A percentile compares a stretch with the other conserved stretches of the same genome.
Conservation (phyloP, 2,888 invertebrate genomes). For the Dusona sp. region DNA sequence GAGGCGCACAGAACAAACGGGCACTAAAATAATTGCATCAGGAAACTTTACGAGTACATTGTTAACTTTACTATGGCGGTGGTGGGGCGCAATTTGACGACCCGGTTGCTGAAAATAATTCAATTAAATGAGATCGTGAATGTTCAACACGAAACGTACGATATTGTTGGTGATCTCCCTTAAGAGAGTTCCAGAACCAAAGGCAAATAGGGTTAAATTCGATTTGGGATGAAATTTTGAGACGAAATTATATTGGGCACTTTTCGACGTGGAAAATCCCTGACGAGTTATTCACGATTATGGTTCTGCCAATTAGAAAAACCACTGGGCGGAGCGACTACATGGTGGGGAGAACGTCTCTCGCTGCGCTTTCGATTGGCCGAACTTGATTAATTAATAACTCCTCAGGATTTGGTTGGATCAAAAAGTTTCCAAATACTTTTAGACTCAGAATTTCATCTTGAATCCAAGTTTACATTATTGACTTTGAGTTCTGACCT, state of each 20-base stretch:
- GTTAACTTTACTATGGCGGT: conserved; percentile 63
- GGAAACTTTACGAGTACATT: conserved; percentile 28
- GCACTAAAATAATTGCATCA: conserved; percentile 36
- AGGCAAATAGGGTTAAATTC: neutral
- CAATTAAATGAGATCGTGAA: conserved; percentile 28
- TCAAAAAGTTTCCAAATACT: neutral
- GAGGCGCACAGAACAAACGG: conserved; percentile 52
- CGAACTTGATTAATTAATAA: neutral
- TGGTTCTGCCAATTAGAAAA: neutral
- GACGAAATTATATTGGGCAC: neutral
- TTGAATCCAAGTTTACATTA: neutral
- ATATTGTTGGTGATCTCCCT: neutral
- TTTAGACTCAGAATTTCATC: neutral
- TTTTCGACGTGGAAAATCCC: neutral
- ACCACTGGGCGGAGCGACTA: neutral
- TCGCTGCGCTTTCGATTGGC: neutral
- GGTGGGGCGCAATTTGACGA: conserved; percentile 39
- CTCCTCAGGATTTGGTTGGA: neutral
- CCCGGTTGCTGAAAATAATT: conserved; percentile 54
- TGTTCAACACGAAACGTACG: conserved; percentile 21
- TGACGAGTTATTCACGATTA: neutral
- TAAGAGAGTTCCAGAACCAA: neutral
- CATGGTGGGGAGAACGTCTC: neutral
- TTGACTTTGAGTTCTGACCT: neutral
- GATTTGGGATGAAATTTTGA: conserved; percentile 8